Conservation (phyloP, 2,888 invertebrate genomes). For the Platypus cylindrus region DNA sequence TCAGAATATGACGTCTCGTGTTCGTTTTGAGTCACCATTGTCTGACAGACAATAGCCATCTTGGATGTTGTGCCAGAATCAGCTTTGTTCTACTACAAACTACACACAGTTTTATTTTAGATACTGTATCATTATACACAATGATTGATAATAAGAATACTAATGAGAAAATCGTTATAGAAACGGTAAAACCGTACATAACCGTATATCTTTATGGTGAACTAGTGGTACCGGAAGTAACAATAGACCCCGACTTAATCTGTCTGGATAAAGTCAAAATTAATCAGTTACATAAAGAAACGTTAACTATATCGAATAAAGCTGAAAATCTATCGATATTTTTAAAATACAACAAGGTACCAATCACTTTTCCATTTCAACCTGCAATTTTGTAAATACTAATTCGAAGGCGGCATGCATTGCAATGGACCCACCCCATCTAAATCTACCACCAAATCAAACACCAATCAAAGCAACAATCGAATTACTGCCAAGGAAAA, state of each 20-base stretch:
- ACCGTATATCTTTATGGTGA: conserved; percentile 45
- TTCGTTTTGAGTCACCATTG: too few species aligned
- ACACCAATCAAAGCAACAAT: conserved; percentile 17
- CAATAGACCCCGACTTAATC: conserved; percentile 37
- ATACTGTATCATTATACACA: conserved; percentile 1
- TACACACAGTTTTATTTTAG: conserved; percentile 1
- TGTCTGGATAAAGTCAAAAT: conserved; percentile 37
- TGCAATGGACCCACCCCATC: conserved; percentile 18
- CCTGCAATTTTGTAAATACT: background rate
- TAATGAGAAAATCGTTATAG: too few species aligned
- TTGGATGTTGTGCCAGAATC: too few species aligned
- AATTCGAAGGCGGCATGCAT: conserved; percentile 22
- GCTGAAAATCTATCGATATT: conserved; percentile 20
- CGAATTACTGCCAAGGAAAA: conserved; percentile 18
- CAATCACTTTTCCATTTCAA: background rate
- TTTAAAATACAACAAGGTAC: conserved; percentile 10
- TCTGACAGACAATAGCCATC: too few species aligned
- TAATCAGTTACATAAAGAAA: conserved; percentile 24
- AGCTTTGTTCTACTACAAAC: too few species aligned
- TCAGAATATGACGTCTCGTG: too few species aligned
- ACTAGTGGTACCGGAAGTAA: conserved; percentile 38
- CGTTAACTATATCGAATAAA: conserved; percentile 20
- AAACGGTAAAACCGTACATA: too few species aligned
- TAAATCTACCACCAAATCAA: conserved; percentile 16
- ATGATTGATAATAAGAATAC: background rate